phyloP scores from a whole-genome alignment of 1,140 invertebrate species.

The Tribolium madens region DNA sequence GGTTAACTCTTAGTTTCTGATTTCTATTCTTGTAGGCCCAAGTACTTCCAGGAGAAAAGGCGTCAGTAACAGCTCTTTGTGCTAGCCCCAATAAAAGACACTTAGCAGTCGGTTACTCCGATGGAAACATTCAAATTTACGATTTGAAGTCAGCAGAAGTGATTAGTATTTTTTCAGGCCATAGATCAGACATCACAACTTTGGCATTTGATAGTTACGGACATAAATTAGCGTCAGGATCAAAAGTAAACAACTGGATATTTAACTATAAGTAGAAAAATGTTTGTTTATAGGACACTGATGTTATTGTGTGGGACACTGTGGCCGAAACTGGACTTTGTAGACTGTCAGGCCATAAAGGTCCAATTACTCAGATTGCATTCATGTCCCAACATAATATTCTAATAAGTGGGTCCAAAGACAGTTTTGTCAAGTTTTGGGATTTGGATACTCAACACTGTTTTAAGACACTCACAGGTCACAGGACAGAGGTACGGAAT shows the following conservation, averaged over 20 bases:
- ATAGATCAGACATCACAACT: constrained; percentile 87
- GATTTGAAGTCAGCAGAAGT: constrained; percentile 78
- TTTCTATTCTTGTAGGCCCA: constrained; percentile 70
- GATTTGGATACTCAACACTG: constrained; percentile 95
- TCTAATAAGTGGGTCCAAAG: constrained; percentile 91
- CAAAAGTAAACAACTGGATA: constrained; percentile 76
- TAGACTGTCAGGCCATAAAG: constrained; percentile 93
- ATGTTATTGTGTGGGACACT: constrained; percentile 95
- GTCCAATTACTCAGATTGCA: constrained; percentile 85
- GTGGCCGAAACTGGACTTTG: constrained; percentile 91
- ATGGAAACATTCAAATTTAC: constrained; percentile 90
- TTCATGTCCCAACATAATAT: constrained; percentile 86
- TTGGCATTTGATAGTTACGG: constrained; percentile 85
- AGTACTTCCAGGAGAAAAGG: constrained; percentile 81
- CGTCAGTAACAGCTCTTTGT: constrained; percentile 79
- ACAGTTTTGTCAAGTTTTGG: constrained; percentile 98
- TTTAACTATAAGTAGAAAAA: constrained; percentile 45
- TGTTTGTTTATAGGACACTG: constrained; percentile 78
- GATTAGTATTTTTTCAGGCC: constrained; percentile 87
- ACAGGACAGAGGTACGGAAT: constrained; percentile 76
- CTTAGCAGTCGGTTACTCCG: constrained; percentile 91
- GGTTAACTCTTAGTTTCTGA: neutral
- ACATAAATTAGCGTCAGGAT: constrained; percentile 86
- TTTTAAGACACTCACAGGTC: constrained; percentile 91
- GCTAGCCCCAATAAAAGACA: constrained; percentile 79